These are phyloP conservation scores for Siniperca obscura DNA, from an alignment of 2,797 vertebrate species.

Conservation along the genomic window DNA sequence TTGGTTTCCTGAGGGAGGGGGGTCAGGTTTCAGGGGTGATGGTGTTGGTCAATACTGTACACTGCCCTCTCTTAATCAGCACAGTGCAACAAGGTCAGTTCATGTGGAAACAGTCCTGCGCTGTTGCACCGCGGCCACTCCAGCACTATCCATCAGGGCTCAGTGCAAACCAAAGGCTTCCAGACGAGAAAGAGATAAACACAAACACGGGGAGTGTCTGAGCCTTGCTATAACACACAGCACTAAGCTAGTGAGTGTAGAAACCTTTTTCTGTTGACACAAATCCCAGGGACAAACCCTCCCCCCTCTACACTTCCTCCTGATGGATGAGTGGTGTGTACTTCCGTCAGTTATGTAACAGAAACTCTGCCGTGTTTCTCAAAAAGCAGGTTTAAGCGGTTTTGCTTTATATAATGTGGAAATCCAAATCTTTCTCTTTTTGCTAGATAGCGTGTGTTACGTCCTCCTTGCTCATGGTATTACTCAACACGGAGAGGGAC, in stretches of 20 bases:
- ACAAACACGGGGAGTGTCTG: conserved; percentile 13
- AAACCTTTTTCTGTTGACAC: conserved; percentile 33
- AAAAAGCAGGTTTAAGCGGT: conserved; percentile 56
- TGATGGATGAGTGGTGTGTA: conserved; percentile 26
- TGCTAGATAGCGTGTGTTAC: conserved; percentile 13
- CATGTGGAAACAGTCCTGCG: conserved; percentile 27
- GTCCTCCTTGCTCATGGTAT: conserved; percentile 15
- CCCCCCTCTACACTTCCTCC: conserved; percentile 26
- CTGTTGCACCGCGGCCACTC: conserved; percentile 4
- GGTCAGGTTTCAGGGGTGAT: conserved; percentile 28
- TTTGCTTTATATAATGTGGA: conserved; percentile 62
- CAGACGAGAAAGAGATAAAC: conserved; percentile 28
- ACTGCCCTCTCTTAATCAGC: conserved; percentile 51
- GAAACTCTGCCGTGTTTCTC: conserved; percentile 9
- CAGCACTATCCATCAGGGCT: conserved; percentile 32
- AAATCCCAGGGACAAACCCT: conserved; percentile 37
- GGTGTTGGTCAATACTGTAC: conserved; percentile 44
- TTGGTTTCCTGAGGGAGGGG: conserved; percentile 20
- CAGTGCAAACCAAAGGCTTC: conserved; percentile 17
- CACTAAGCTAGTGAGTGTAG: neutral
- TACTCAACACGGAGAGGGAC: conserved; percentile 28
- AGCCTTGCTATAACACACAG: conserved; percentile 21
- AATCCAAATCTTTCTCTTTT: conserved; percentile 55
- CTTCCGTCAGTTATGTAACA: conserved; percentile 55
- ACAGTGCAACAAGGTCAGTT: conserved; percentile 52